Evolutionary conservation across 2,797 vertebrate species (phyloP), one percentile per base, ranked within the genome.

Genomic region (Natrix natrix): DNA sequence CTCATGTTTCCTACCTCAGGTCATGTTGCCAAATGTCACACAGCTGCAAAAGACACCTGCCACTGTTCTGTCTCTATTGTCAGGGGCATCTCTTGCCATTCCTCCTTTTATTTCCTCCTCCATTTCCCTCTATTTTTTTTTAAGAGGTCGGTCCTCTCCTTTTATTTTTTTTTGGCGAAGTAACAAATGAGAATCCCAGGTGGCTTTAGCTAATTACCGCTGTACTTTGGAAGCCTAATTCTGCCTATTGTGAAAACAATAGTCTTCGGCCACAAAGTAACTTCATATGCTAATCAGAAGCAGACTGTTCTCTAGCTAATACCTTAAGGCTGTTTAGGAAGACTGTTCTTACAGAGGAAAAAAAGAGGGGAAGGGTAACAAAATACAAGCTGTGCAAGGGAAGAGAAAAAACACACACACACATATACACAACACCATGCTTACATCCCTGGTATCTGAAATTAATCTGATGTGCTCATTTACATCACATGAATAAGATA

Each of bases 231-330:
- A 95, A 97, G 92, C 57, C 92, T 95, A 92, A 96, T 96, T 96
- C 95, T 93, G 95, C 95, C 95, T 48, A 93, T 95, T 97, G 95
- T 97, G 95, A 96, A 94, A 90, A 94, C 26, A 94, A 86, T 92
- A 93, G 96, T 94, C 95, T 95, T 94, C 8, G 95, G 96, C 95
- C 97, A 97, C 96, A 89, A 96, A 97, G 93, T 96, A 95, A 95
- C 96, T 97, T 96, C 95, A 94, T 17, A 95, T 95, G 96, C 95
- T 97, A 96, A 97, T 95, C 11, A 20, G 94, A 93, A 95, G 94
- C 92, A 95, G 94, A 95, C 95, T 96, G 96, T 97, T 96, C 96
- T 95, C 95, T 86, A 92, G 96, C 83, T 95, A 96, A 92, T 95
- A 96, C 91, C 93, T 91, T 69, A 90, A 63, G 92, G 59, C 60